Evolutionary conservation across 2,113 vertebrate genomes (phyloP), one percentile per base, ranked within the genome.

Genomic region (Siniperca chuatsi): DNA sequence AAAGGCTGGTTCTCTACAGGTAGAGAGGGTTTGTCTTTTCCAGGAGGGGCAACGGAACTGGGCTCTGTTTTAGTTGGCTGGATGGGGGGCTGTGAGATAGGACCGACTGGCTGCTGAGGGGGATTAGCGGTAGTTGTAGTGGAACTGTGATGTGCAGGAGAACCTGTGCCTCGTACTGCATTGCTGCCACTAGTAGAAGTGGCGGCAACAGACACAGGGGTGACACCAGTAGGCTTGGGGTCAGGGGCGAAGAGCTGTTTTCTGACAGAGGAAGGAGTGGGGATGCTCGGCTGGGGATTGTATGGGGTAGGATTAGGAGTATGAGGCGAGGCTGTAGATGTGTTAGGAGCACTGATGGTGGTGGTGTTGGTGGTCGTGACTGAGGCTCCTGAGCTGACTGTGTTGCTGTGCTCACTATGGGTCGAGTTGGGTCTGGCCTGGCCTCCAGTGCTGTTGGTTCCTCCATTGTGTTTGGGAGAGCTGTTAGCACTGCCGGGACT

Each of bases 381-480:
- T 0, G 78, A 55, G 9, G 82, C 86, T 48, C 83, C 90, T 35
- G 93, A 89, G 84, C 81, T 87, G 74, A 79, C 84, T 0, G 90
- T 23, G 87, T 44, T 86, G 87, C 77, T 84, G 83, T 94, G 92
- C 78, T 95, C 94, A 48, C 74, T 65, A 16, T 93, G 91, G 62
- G 77, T 81, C 0, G 90, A 87, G 81, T 85, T 92, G 65, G 92
- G 73, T 62, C 93, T 78, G 44, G 88, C 85, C 86, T 90, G 91
- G 55, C 90, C 80, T 23, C 77, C 83, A 0, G 74, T 68, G 55
- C 72, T 80, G 85, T 25, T 76, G 35, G 87, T 82, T 1, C 95
- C 94, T 50, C 95, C 96, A 0, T 96, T 98, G 96, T 99, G 98
- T 92, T 99, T 99, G 85, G 98, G 98, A 92, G 98, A 99, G 94